phyloP scores from a whole-genome alignment of 2,797 vertebrate species.

The Harpagifer antarcticus region DNA sequence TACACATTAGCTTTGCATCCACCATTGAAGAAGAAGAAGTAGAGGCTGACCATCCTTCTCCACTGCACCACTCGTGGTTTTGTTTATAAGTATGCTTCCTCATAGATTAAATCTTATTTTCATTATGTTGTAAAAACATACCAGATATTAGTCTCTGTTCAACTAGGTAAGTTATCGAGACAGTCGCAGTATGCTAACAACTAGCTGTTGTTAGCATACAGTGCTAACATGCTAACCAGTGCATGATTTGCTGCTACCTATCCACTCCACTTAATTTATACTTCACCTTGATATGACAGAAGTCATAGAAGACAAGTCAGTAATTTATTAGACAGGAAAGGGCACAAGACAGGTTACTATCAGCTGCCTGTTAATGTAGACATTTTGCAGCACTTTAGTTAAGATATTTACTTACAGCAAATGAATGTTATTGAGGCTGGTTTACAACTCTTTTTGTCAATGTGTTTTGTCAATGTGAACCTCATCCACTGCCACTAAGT shows the following conservation, averaged over 20 bases:
- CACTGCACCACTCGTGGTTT: neutral
- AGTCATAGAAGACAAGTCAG: too few relatives aligned
- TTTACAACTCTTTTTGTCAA: neutral
- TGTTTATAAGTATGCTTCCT: slow-evolving; percentile 33
- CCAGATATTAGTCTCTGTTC: rapidly evolving
- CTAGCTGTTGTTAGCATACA: neutral
- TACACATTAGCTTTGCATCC: neutral
- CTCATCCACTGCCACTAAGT: too few relatives aligned
- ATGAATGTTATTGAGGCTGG: too few relatives aligned
- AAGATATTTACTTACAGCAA: neutral
- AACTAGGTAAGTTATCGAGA: neutral
- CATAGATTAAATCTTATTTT: rapidly evolving
- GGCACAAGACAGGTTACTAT: neutral
- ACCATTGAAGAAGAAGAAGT: neutral
- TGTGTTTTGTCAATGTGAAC: neutral
- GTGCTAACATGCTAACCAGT: neutral
- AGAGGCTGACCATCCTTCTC: neutral
- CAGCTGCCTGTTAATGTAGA: neutral
- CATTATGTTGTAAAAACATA: neutral
- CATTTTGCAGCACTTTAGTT: neutral
- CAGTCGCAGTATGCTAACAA: neutral
- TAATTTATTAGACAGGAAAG: neutral
- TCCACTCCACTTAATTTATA: neutral
- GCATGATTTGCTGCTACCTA: neutral
- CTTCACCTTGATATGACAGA: neutral